Evolutionary conservation across 2,888 invertebrate species (phyloP), one percentile per base, ranked within the genome.

Genomic region (Adelphocoris suturalis): DNA sequence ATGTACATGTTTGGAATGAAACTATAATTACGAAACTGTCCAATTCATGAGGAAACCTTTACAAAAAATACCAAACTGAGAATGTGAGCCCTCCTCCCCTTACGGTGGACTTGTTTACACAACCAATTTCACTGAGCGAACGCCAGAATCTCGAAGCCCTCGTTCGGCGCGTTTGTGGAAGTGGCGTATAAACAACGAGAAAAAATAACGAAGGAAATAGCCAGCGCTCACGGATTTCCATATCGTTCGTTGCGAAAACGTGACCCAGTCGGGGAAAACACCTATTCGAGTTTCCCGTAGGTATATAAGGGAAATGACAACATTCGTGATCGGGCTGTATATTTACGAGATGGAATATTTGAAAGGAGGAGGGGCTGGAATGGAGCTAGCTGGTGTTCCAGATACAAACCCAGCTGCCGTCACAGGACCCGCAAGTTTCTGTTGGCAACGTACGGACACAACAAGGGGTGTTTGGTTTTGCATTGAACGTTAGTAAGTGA

Each of bases 191-290:
- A 19, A 52, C 13, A 52, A 52, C n/a, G 16, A 52, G 52, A 16
- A 52, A 52, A 52, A 52, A 52, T 14, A 52, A 52, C 37, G 37
- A 16, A 52, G 16, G 52, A 16, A 16, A 52, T 16, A n/a, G 14
- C n/a, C 61, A 14, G 61, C 61, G 19, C 61, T 61, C 61, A 61
- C 61, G 61, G 61, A 61, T 61, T 61, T 61, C 61, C 61, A 61
- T 19, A 61, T 19, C 19, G 61, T 19, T 19, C 14, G 13, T 14
- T 16, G 14, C 61, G 61, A 61, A 61, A 19, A 61, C 61, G 61
- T 61, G 61, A 61, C 19, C 19, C 61, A 61, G 61, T 61, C 61
- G 61, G n/a, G 61, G 19, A 61, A 61, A 61, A 61, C 61, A 61
- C 16, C 78, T 13, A 12, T 78, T 27, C 28, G 46, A 28, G 75